phyloP scores from a whole-genome alignment of 2,113 vertebrate genomes.

The Eclectus roratus region DNA sequence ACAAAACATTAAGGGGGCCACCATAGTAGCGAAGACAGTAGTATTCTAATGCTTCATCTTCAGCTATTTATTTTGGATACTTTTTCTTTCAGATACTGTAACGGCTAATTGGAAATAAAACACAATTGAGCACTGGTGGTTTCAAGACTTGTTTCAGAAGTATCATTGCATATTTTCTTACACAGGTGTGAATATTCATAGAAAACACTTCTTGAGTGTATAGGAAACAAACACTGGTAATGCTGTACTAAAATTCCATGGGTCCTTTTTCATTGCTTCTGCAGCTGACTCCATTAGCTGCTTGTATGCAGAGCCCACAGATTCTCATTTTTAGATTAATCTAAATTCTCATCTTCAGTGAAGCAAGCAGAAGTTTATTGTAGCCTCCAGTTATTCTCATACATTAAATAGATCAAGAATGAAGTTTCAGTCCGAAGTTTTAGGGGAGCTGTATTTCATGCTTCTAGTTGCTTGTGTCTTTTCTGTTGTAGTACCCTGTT shows the following conservation, averaged over 20 bases:
- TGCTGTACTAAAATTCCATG: not conserved
- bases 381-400: not conserved
- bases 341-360: not conserved
- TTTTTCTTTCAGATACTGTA: slow-evolving; percentile 30
- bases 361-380: not conserved
- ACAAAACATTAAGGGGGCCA: not conserved
- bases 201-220: not conserved
- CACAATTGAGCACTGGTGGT: not conserved
- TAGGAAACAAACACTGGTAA: not conserved
- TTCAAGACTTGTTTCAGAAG: not conserved
- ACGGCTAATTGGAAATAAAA: slow-evolving; percentile 50
- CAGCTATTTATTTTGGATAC: slow-evolving; percentile 65
- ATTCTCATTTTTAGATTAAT: not conserved
- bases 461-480: not conserved
- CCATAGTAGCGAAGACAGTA: slow-evolving; percentile 30
- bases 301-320: not conserved
- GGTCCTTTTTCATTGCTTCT: not conserved
- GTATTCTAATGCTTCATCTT: not conserved
- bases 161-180: not conserved
- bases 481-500: not conserved
- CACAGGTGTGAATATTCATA: not conserved
- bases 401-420: not conserved
- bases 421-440: not conserved
- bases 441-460: not conserved
- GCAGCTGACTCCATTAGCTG: not conserved